Evolutionary conservation across 2,888 invertebrate genomes (phyloP), one percentile per base, ranked within the genome.

Genomic region (Gari tellinella): DNA sequence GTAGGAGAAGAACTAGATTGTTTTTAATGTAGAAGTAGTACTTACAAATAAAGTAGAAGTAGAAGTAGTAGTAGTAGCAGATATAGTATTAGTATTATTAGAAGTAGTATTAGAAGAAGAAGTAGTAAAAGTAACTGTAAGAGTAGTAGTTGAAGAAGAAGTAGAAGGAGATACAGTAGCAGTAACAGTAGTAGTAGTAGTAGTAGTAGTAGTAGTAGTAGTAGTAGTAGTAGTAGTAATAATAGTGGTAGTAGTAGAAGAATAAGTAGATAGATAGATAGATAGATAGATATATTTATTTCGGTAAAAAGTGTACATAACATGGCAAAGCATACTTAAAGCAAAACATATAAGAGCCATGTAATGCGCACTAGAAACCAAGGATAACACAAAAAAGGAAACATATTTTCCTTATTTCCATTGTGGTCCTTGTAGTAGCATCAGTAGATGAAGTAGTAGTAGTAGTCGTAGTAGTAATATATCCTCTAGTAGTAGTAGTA

Each of bases 171-270:
- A 12, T 12, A 14, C 14, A 40, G 40, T 40, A 40, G 40, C 14
- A 40, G 40, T 40, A 40, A 14, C 14, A 40, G 40, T 12, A 40
- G 15, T 8, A 40, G 40, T 40, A 40, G 40, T 40, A 40, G 40
- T 40, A 40, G 40, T 40, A 40, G 40, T 40, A 40, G 40, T 40
- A 40, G 40, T 40, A 40, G 40, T 40, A 40, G 40, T 40, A 40
- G 40, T 40, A 40, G 40, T 40, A 40, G 40, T 40, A 40, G 40
- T 40, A 40, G 40, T 40, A 40, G 40, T 40, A 40, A 14, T 40
- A 40, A 14, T 40, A 40, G 40, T 12, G 15, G 40, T 40, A 40
- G 40, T 40, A 40, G 40, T 40, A 40, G 40, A 12, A n/a, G n/a
- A n/a, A n/a, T n/a, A n/a, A n/a, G n/a, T n/a, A n/a, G n/a, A n/a